Evolutionary conservation across 1,140 invertebrate species (phyloP).

Genomic region (Anoplophora glabripennis): DNA sequence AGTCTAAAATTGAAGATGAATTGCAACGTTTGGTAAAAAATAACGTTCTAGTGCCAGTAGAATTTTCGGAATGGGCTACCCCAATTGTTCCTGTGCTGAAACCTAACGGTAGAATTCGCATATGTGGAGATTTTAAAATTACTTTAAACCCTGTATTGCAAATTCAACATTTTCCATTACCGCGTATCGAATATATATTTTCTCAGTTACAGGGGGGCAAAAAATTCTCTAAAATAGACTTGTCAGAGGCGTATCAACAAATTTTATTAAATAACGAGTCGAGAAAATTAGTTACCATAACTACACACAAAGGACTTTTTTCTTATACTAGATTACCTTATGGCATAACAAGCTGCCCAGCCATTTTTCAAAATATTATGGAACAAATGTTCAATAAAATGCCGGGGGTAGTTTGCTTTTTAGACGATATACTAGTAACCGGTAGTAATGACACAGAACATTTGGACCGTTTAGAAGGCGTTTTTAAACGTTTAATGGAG

Average conservation of each 20-base stretch:
- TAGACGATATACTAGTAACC: conserved; percentile 40
- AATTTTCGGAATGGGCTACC: conserved; percentile 16
- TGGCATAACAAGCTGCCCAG: conserved; percentile 41
- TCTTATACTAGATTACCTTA: conserved; percentile 43
- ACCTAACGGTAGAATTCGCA: conserved; percentile 35
- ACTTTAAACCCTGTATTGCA: conserved; percentile 29
- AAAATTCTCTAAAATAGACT: conserved; percentile 27
- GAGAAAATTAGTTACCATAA: conserved; percentile 46
- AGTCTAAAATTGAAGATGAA: conserved; percentile 4
- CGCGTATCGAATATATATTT: conserved; percentile 28
- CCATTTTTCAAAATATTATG: conserved; percentile 45
- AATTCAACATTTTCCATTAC: conserved; percentile 23
- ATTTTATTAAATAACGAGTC: conserved; percentile 43
- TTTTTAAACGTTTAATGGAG: conserved; percentile 28
- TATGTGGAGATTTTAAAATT: conserved; percentile 47
- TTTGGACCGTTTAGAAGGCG: conserved; percentile 20
- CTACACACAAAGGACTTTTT: conserved; percentile 43
- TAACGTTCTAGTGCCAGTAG: conserved; percentile 5
- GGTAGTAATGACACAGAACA: conserved; percentile 30
- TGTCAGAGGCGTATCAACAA: conserved; percentile 43
- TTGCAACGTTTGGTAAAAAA: conserved; percentile 1
- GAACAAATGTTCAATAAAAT: conserved; percentile 38
- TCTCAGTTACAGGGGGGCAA: conserved; percentile 25
- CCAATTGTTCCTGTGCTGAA: conserved; percentile 17
- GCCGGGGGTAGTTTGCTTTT: conserved; percentile 23